Base-by-base conservation (phyloP, 2,888 invertebrate genomes). In the Hydropsyche betteni region DNA sequence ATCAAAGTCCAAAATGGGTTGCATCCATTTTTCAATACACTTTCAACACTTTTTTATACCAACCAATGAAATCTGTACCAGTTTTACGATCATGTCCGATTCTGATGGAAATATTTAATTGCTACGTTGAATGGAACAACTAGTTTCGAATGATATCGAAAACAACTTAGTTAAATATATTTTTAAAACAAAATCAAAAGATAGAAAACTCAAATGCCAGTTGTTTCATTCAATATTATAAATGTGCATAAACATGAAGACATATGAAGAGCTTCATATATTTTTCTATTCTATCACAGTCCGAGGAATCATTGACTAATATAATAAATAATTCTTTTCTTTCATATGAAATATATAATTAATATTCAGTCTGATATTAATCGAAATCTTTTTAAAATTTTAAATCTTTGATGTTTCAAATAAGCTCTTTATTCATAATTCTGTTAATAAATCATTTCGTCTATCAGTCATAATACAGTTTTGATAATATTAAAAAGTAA, bases 51-150 rank as follows among this genome's bases (percentile, higher is more conserved):
- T 7, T 24, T 24, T 24, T 69, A 55, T 73, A 34, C 53, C 53
- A n/a, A 78, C 76, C 78, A 76, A 75, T 78, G 78, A 68, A 78
- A 78, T 78, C 78, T 78, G 78, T 76, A 75, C 73, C 16, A 55
- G 68, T 74, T 34, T 64, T 33, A 10, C 36, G 52, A n/a, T 50
- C 12, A 68, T 64, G 73, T 77, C 77, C 75, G 14, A 33, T 50
- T 33, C 51, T 53, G 44, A 8, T 14, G 12, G 24, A 61, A 70
- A n/a, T 16, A 74, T 61, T 74, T 33, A 76, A 75, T 55, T 68
- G 75, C 74, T 71, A 70, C 38, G 4, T 24, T 7, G 24, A 64
- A 64, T 12, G 33, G 33, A 44, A 44, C 10, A 44, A 44, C 44
- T 44, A 44, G 44, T 8, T 44, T 52, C 12, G 12, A 52, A 12